phyloP scores from a whole-genome alignment of 2,888 invertebrate species.

The Selenia dentaria region DNA sequence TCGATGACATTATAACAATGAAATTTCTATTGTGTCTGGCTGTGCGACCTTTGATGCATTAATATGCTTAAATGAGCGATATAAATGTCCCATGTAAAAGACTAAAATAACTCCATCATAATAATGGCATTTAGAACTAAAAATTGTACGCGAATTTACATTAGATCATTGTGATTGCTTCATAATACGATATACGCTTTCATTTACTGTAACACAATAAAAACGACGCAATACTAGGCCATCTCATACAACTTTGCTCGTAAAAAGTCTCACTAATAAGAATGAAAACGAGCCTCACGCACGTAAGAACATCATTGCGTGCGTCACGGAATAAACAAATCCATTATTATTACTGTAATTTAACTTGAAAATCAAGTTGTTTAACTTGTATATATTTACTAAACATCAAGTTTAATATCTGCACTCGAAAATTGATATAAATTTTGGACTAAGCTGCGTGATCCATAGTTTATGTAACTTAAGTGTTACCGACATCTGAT shows the following conservation, averaged over 20 bases:
- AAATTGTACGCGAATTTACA: too few species aligned
- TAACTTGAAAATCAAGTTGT: conserved; percentile 38
- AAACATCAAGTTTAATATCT: conserved; percentile 17
- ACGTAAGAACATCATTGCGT: conserved; percentile 37
- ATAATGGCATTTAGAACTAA: too few species aligned
- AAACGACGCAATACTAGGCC: conserved; percentile 16
- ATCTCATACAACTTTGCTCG: conserved; percentile 27
- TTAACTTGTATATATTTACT: conserved; percentile 23
- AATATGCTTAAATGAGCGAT: too few species aligned
- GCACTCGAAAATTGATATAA: conserved; percentile 9
- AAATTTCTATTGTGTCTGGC: too few species aligned
- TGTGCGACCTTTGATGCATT: too few species aligned
- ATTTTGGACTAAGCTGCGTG: conserved; percentile 4
- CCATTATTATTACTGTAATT: conserved; percentile 40
- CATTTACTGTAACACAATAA: conserved; percentile 11
- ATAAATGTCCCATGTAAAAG: too few species aligned
- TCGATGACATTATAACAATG: too few species aligned
- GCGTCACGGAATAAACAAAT: conserved; percentile 45
- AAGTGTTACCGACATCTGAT: too few species aligned
- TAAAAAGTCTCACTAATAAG: conserved; percentile 29
- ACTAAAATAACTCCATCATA: too few species aligned
- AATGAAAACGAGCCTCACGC: conserved; percentile 15
- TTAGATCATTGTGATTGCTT: too few species aligned
- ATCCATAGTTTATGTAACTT: neutral
- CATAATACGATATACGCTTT: too few species aligned